Base-by-base conservation (phyloP, 2,797 vertebrate species). In the Ptychobarbus kaznakovi region DNA sequence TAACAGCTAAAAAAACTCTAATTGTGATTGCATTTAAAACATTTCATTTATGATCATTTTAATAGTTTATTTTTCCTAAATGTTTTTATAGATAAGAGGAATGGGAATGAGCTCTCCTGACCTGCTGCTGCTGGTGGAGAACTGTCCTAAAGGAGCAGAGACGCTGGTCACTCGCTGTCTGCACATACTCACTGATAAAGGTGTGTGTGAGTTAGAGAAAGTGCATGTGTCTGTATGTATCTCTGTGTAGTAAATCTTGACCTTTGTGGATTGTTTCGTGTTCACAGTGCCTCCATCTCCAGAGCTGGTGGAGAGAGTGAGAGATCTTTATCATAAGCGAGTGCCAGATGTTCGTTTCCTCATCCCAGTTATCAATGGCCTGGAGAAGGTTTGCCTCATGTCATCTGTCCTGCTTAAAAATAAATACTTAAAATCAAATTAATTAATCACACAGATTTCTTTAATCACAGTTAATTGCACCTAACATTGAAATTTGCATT, bases 91-190 rank as follows among this genome's bases (percentile, higher is more conserved):
- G 98, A 99, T 99, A 88, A 96, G 98, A 0, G 98, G 97, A 2
- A 99, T 99, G 98, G 98, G 98, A 42, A 99, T 99, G 98, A 98
- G 96, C 89, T 99, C 98, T 0, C 98, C 97, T 0, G 97, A 99
- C 90, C 94, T 99, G 83, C 94, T 99, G 73, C 95, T 98, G 6
- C 75, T 99, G 90, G 98, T 99, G 80, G 97, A 99, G 90, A 98
- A 98, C 90, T 99, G 98, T 66, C 98, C 98, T 15, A 99, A 99
- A 90, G 98, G 98, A 22, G 97, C 98, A 0, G 97, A 99, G 91
- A 99, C 97, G 0, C 91, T 99, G 73, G 97, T 99, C 18, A 99
- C 98, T 0, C 96, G 98, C 61, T 98, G 98, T 87, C 95, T 99
- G 66, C 97, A 99, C 92, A 99, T 98, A 91, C 90, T 99, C 66